phyloP scores from a whole-genome alignment of 35 echinoderm and acorn worm genomes.

The Holothuria glaberrima region DNA sequence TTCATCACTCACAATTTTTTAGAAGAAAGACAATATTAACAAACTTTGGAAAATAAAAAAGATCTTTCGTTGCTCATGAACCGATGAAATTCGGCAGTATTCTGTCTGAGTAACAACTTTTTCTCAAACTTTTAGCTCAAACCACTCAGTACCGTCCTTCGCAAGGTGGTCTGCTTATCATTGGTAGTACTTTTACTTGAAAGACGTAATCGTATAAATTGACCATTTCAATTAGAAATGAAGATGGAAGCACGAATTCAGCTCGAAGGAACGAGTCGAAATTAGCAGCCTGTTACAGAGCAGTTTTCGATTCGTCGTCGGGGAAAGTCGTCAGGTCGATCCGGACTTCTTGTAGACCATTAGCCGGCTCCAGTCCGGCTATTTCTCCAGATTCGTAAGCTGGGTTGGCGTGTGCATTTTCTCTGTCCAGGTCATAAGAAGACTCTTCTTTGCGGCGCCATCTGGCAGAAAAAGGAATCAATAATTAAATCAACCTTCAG shows the following conservation, averaged over 20 bases:
- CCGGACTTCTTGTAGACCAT: constrained; percentile 23
- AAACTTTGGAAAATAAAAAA: too few species aligned
- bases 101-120: too few species aligned
- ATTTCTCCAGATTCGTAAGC: constrained; percentile 43
- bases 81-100: too few species aligned
- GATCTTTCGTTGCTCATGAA: too few species aligned
- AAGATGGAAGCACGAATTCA: not conserved
- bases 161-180: too few species aligned
- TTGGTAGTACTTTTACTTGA: not conserved
- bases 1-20: too few species aligned
- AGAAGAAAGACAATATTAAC: too few species aligned
- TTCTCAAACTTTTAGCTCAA: too few species aligned
- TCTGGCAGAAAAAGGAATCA: not conserved
- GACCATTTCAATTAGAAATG: not conserved
- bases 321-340: constrained; percentile 42
- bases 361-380: constrained; percentile 40
- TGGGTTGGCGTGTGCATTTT: constrained; percentile 39
- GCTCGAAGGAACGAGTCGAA: too few species aligned
- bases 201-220: constrained; percentile 23
- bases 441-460: constrained; percentile 13
- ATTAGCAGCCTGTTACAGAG: not conserved
- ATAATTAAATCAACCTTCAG: too few species aligned
- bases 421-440: constrained; percentile 30
- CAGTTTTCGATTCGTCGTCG: constrained; percentile 37
- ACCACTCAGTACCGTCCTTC: too few species aligned